A percentile compares a stretch with the other conserved stretches of the same genome.
These are phyloP conservation scores for Seira musarum DNA, from an alignment of 2,888 invertebrate genomes.

Conservation along the genomic window DNA sequence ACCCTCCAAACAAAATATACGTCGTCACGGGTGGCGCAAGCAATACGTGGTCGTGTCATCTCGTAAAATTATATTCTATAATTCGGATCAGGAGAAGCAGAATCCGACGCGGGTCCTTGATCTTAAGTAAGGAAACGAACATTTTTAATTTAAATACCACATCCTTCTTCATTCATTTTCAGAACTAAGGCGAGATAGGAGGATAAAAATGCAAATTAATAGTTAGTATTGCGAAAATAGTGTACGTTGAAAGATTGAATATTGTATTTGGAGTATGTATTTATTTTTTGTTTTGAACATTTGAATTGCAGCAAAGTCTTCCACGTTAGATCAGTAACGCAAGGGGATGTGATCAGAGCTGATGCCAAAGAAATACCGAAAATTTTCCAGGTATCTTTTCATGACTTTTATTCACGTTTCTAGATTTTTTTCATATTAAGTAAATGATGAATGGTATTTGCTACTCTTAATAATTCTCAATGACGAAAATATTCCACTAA, in stretches of 20 bases:
- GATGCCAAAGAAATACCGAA: slow-evolving; percentile 99
- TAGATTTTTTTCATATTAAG: not conserved
- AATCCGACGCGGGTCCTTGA: slow-evolving; percentile 96
- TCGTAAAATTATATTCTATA: slow-evolving; percentile 97
- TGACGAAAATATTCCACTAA: no score
- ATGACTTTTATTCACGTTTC: not conserved
- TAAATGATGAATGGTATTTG: slow-evolving; percentile 63
- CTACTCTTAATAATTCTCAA: no score
- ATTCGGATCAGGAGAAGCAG: slow-evolving; percentile 93
- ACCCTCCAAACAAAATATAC: slow-evolving; percentile 95
- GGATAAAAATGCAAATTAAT: not conserved
- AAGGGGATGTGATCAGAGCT: slow-evolving; percentile 98
- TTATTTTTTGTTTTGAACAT: not conserved
- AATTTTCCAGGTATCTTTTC: slow-evolving; percentile 84
- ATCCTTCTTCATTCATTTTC: no score
- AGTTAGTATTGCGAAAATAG: no score
- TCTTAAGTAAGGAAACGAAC: slow-evolving; percentile 81
- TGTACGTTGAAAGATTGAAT: no score
- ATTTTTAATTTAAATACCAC: no score
- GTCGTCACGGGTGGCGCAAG: slow-evolving; percentile 96
- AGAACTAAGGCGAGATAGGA: no score
- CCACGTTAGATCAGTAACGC: slow-evolving; percentile 98
- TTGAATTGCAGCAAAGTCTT: slow-evolving; percentile 89
- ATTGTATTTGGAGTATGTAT: no score
- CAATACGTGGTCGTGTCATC: slow-evolving; percentile 98